phyloP scores from a whole-genome alignment of 1,140 invertebrate genomes.

The Neomicropteryx cornuta region DNA sequence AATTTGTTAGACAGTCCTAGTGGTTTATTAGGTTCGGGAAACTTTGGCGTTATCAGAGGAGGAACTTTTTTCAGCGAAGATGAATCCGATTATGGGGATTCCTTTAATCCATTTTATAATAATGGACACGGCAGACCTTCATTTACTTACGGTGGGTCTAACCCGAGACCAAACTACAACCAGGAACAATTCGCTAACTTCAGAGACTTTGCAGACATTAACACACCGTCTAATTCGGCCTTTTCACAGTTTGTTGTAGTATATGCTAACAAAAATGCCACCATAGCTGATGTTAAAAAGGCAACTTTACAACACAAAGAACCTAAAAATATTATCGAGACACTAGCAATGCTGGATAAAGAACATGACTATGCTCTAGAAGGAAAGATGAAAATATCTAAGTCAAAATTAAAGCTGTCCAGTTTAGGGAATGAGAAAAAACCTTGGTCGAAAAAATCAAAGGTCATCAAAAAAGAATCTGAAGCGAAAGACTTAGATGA shows the following conservation, averaged over 20 bases:
- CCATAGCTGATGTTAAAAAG: constrained; percentile 34
- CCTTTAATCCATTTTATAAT: constrained; percentile 50
- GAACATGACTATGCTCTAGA: constrained; percentile 27
- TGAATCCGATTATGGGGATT: constrained; percentile 26
- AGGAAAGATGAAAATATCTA: constrained; percentile 48
- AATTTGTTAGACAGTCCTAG: constrained; percentile 26
- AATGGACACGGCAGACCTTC: constrained; percentile 55
- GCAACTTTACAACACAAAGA: constrained; percentile 36
- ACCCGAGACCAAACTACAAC: constrained; percentile 46
- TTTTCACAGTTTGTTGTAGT: constrained; percentile 75
- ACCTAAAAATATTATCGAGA: constrained; percentile 75
- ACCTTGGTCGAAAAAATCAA: constrained; percentile 30
- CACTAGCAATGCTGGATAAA: constrained; percentile 56
- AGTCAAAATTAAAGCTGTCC: constrained; percentile 50
- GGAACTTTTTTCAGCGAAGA: constrained; percentile 69
- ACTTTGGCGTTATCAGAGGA: constrained; percentile 78
- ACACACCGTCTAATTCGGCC: constrained; percentile 65
- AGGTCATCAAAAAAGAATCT: constrained; percentile 13
- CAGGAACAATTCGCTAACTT: constrained; percentile 78
- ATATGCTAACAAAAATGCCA: constrained; percentile 63
- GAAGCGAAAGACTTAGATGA: constrained; percentile 37
- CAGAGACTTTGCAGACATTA: constrained; percentile 80
- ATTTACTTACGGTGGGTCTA: constrained; percentile 41
- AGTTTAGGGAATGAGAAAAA: constrained; percentile 43
- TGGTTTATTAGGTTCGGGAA: constrained; percentile 66